Conservation (phyloP, 2,888 invertebrate species). For the Poecilobothrus nobilitatus region DNA sequence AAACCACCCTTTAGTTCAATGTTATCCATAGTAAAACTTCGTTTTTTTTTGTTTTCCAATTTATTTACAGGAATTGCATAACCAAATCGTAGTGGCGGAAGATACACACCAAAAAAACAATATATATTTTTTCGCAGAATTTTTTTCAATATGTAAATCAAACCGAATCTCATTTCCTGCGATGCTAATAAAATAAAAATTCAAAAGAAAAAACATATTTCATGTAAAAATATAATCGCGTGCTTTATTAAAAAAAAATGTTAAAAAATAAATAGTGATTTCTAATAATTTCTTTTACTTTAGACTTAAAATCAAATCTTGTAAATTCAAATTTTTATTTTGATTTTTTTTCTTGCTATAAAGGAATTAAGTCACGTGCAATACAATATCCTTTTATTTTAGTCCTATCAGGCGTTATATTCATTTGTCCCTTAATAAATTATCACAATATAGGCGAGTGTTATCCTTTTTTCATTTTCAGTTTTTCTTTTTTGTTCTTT, state of each 20-base stretch:
- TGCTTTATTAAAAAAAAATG: not conserved
- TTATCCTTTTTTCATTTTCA: not conserved
- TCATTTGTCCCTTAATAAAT: constrained; percentile 6
- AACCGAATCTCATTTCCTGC: not conserved
- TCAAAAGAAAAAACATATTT: not conserved
- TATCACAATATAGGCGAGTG: constrained; percentile 3
- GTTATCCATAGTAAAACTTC: too few relatives aligned
- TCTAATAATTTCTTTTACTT: not conserved
- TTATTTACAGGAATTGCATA: not conserved
- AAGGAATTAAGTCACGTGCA: not conserved
- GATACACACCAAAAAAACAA: not conserved
- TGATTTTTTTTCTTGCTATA: not conserved
- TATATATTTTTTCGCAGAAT: not conserved
- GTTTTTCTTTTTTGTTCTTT: not conserved
- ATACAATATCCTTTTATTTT: not conserved
- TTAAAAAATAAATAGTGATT: not conserved
- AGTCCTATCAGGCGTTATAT: not conserved
- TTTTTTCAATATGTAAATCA: not conserved
- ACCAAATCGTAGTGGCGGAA: not conserved
- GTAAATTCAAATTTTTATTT: not conserved
- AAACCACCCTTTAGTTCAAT: too few relatives aligned
- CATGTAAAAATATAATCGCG: constrained; percentile 2
- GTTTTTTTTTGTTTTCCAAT: too few relatives aligned
- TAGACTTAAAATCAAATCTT: not conserved
- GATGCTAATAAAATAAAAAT: not conserved